Evolutionary conservation across 2,888 invertebrate species (phyloP).

Genomic region (Eurytoma adleriae): DNA sequence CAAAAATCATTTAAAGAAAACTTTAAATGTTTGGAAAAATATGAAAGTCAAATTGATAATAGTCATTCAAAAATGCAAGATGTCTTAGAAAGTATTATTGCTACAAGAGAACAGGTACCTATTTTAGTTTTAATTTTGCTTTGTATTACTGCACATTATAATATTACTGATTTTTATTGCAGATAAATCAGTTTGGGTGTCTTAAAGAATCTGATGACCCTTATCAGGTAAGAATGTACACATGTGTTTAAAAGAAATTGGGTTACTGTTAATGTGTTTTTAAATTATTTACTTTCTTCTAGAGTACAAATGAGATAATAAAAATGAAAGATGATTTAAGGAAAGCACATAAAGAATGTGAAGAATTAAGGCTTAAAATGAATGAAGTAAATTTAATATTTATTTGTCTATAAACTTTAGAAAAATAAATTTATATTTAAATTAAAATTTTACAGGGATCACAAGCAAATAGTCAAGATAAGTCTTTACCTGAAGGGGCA

Average conservation of each 20-base stretch:
- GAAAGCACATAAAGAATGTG: constrained; percentile 63
- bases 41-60: constrained; percentile 69
- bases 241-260: constrained; percentile 15
- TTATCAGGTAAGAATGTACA: constrained; percentile 50
- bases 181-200: constrained; percentile 58
- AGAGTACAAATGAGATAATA: constrained; percentile 60
- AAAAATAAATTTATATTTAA: constrained; percentile 15
- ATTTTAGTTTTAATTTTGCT: constrained; percentile 22
- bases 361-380: constrained; percentile 62
- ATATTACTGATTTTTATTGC: constrained; percentile 31
- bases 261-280: neutral
- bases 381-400: constrained; percentile 56
- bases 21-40: constrained; percentile 65
- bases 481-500: constrained; percentile 61
- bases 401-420: constrained; percentile 7
- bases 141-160: neutral
- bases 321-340: constrained; percentile 64
- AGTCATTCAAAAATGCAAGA: constrained; percentile 71
- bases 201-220: constrained; percentile 40
- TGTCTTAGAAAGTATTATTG: constrained; percentile 65
- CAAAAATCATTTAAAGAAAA: constrained; percentile 65
- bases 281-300: constrained; percentile 18
- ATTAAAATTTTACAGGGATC: constrained; percentile 57
- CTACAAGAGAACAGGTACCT: constrained; percentile 62
- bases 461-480: constrained; percentile 56